Conservation (phyloP, 2,113 vertebrate genomes). For the Rhinolophus sinicus region DNA sequence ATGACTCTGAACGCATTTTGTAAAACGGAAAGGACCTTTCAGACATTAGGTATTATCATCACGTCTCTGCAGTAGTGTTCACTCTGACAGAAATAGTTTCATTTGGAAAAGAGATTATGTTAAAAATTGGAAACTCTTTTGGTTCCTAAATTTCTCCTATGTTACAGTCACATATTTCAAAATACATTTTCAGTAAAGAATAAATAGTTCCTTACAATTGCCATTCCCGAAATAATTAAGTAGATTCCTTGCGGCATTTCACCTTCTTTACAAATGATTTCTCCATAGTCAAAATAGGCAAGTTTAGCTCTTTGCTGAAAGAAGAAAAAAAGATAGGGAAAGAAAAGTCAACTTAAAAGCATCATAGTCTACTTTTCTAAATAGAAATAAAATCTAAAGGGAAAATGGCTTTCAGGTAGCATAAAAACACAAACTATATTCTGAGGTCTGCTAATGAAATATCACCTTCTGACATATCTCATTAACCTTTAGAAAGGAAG, state of each 20-base stretch:
- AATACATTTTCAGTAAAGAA: conserved; percentile 9
- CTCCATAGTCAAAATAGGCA: conserved; percentile 80
- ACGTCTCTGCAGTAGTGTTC: not conserved
- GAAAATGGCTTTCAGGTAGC: conserved; percentile 1
- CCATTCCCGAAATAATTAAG: conserved; percentile 84
- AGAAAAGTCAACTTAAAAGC: not conserved
- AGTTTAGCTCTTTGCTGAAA: conserved; percentile 79
- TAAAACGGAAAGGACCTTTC: not conserved
- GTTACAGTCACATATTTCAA: not conserved
- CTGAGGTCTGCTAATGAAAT: conserved; percentile 12
- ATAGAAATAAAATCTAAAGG: conserved; percentile 31
- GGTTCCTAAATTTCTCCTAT: not conserved
- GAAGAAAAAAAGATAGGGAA: not conserved
- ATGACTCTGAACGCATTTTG: not conserved
- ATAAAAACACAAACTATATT: not conserved
- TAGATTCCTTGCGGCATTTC: conserved; percentile 82
- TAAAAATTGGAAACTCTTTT: not conserved
- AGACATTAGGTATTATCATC: not conserved
- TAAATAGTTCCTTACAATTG: conserved; percentile 75
- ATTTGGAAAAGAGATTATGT: not conserved
- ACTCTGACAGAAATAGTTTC: not conserved
- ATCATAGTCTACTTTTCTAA: not conserved
- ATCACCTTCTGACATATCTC: not conserved
- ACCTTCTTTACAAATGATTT: conserved; percentile 78
- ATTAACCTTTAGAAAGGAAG: not conserved